phyloP scores from a whole-genome alignment of 1,140 invertebrate genomes.

The Drosophila mauritiana region DNA sequence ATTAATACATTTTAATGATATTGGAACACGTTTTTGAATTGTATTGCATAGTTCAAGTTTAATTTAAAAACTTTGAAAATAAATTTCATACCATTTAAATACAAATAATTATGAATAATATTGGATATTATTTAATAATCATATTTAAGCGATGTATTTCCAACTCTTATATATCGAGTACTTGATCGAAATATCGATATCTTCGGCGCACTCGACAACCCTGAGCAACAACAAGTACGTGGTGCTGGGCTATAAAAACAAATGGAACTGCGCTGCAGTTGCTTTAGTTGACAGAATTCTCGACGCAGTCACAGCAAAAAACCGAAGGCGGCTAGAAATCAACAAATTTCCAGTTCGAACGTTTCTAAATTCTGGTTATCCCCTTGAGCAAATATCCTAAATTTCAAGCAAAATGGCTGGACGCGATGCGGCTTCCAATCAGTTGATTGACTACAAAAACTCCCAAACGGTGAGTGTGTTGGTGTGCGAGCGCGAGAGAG shows the following conservation, averaged over 20 bases:
- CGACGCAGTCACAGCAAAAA: constrained; percentile 25
- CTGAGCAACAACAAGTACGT: constrained; percentile 11
- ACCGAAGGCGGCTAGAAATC: constrained; percentile 4
- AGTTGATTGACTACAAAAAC: constrained; percentile 89
- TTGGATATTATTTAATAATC: neutral
- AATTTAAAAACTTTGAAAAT: too few relatives aligned
- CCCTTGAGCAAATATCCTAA: constrained; percentile 22
- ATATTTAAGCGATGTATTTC: neutral
- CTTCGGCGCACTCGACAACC: constrained; percentile 1
- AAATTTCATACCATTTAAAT: too few relatives aligned
- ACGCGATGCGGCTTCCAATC: constrained; percentile 88
- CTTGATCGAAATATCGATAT: neutral
- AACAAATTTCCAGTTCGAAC: constrained; percentile 5
- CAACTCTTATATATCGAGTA: too few relatives aligned
- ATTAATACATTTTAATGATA: too few relatives aligned
- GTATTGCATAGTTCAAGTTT: too few relatives aligned
- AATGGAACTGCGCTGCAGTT: constrained; percentile 37
- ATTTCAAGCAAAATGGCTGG: constrained; percentile 84
- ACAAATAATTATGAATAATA: too few relatives aligned
- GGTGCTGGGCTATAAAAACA: constrained; percentile 58
- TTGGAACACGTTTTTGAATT: too few relatives aligned
- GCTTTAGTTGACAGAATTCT: constrained; percentile 68
- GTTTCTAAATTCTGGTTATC: constrained; percentile 61
- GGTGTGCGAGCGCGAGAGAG: neutral
- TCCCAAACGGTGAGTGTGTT: constrained; percentile 86